Percentiles rank a stretch among this genome's conserved stretches.
These are phyloP conservation scores for Catocala fraxini DNA, from an alignment of 2,888 invertebrate species.

Conservation along the genomic window DNA sequence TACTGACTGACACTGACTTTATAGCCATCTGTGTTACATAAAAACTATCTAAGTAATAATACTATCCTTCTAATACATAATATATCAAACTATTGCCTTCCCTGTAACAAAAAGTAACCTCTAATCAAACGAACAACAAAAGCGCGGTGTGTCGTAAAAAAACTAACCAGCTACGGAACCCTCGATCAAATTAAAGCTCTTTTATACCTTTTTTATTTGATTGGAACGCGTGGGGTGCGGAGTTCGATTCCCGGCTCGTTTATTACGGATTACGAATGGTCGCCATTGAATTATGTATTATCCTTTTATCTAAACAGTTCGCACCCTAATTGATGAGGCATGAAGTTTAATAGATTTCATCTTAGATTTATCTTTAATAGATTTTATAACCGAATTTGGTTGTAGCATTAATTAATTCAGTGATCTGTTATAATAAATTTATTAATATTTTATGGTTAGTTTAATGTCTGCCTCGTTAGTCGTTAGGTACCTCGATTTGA, in stretches of 20 bases:
- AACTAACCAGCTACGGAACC: slow-evolving; percentile 40
- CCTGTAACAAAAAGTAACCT: neutral
- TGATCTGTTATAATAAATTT: slow-evolving; percentile 2
- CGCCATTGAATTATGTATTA: slow-evolving; percentile 60
- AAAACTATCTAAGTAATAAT: neutral
- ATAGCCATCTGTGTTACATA: too few species aligned
- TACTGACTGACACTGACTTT: too few species aligned
- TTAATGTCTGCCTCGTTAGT: too few species aligned
- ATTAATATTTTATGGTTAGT: neutral
- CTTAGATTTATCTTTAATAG: slow-evolving; percentile 11
- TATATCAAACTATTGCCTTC: neutral
- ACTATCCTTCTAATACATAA: neutral
- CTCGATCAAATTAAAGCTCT: slow-evolving; percentile 30
- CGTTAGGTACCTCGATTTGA: too few species aligned
- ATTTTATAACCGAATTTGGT: slow-evolving; percentile 5
- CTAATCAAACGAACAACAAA: slow-evolving; percentile 3
- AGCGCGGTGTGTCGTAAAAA: slow-evolving; percentile 10
- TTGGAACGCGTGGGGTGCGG: slow-evolving; percentile 45
- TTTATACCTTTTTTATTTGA: slow-evolving; percentile 40
- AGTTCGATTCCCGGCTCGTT: slow-evolving; percentile 56
- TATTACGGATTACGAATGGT: slow-evolving; percentile 55
- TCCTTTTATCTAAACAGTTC: slow-evolving; percentile 52
- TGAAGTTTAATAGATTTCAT: slow-evolving; percentile 30
- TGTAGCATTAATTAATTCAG: neutral
- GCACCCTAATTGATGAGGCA: slow-evolving; percentile 59